Percentiles rank a stretch among this genome's conserved stretches.
These are phyloP conservation scores for Macheiramphus alcinus DNA, from an alignment of 2,113 vertebrate species.

Conservation along the genomic window DNA sequence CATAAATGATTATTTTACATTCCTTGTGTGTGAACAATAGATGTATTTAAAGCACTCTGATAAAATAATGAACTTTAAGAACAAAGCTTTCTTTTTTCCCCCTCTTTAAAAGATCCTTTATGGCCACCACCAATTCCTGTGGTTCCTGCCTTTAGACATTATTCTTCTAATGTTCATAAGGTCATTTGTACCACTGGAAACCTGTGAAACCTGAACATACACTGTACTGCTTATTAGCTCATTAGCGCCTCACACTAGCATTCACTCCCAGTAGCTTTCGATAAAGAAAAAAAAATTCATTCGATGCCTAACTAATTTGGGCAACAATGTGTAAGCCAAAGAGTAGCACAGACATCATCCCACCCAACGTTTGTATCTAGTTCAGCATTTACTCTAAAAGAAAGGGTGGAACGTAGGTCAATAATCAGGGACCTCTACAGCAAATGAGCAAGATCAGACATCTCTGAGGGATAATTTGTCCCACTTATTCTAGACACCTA, in stretches of 20 bases:
- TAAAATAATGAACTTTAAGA: background rate
- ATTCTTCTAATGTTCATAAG: background rate
- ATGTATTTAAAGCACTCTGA: background rate
- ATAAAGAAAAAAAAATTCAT: background rate
- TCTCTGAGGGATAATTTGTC: conserved; percentile 15
- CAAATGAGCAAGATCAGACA: background rate
- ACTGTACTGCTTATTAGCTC: background rate
- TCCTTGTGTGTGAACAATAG: background rate
- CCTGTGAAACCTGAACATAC: background rate
- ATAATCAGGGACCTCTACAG: background rate
- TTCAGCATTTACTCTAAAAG: background rate
- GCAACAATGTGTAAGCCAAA: background rate
- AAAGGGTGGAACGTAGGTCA: background rate
- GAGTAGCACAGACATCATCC: background rate
- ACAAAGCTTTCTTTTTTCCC: background rate
- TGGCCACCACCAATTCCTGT: background rate
- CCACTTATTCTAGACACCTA: conserved; percentile 7
- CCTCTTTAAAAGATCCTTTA: background rate
- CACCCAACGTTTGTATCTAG: background rate
- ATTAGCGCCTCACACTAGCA: background rate
- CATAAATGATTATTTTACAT: background rate
- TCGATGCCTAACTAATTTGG: background rate
- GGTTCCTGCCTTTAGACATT: background rate
- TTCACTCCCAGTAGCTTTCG: background rate
- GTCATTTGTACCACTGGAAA: background rate